Evolutionary conservation across 2,888 invertebrate genomes (phyloP).

Genomic region (Molorchus minor): DNA sequence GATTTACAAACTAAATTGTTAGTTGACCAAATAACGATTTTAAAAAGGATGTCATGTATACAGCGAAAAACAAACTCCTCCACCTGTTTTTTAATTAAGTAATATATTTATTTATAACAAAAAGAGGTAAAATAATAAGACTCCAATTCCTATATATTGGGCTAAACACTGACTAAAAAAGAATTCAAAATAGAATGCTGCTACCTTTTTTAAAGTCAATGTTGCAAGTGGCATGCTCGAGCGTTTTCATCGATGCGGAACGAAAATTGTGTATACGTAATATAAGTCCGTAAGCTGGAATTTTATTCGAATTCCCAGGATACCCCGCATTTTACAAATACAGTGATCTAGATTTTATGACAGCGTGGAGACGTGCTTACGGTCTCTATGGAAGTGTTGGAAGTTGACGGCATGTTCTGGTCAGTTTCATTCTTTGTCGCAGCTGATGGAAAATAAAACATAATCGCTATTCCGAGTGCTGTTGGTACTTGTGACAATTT

Average conservation of each 20-base stretch:
- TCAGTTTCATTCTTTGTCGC: constrained; percentile 32
- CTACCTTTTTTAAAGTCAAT: neutral
- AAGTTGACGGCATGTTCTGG: constrained; percentile 29
- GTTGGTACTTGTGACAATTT: too few relatives aligned
- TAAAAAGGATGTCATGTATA: too few relatives aligned
- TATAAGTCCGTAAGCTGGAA: constrained; percentile 12
- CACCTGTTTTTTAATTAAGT: too few relatives aligned
- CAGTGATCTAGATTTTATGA: constrained; percentile 41
- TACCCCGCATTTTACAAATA: constrained; percentile 30
- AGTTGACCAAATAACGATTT: too few relatives aligned
- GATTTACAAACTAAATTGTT: too few relatives aligned
- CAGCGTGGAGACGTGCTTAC: constrained; percentile 38
- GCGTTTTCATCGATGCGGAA: constrained; percentile 2
- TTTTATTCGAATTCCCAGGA: constrained; percentile 36
- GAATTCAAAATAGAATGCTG: neutral
- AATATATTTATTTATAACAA: too few relatives aligned
- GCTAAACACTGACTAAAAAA: too few relatives aligned
- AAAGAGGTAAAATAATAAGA: too few relatives aligned
- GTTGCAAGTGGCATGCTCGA: neutral
- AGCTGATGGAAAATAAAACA: too few relatives aligned
- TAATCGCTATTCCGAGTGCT: too few relatives aligned
- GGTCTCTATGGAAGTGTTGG: constrained; percentile 32
- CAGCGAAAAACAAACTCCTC: too few relatives aligned
- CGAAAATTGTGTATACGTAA: constrained; percentile 10
- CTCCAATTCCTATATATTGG: too few relatives aligned